Conservation (phyloP, 2,113 vertebrate species). For the Rhea americana region DNA sequence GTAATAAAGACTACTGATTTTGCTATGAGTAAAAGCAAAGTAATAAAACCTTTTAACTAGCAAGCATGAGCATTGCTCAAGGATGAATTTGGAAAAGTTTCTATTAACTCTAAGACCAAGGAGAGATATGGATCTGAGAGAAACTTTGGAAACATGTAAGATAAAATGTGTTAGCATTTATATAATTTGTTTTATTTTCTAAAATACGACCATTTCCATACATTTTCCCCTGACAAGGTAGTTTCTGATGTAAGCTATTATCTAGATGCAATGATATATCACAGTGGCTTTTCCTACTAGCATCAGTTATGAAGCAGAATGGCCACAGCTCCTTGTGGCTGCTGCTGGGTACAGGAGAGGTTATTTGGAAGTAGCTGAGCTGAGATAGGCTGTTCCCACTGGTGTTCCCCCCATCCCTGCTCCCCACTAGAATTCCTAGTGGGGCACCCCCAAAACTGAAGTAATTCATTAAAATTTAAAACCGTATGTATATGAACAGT, state of each 20-base stretch:
- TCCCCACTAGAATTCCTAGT: neutral
- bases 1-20: neutral
- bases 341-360: neutral
- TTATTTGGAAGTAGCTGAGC: neutral
- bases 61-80: fast-evolving
- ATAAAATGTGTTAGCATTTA: neutral
- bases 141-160: fast-evolving
- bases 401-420: too few relatives aligned
- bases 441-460: neutral
- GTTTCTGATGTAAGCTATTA: neutral
- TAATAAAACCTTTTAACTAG: neutral
- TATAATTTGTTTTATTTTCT: neutral
- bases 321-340: neutral
- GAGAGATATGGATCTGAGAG: neutral
- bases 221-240: neutral
- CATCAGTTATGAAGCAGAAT: neutral
- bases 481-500: neutral
- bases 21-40: neutral
- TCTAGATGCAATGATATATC: fast-evolving
- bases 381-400: neutral
- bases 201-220: neutral
- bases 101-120: neutral
- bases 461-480: neutral
- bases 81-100: neutral
- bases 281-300: neutral